phyloP scores from a whole-genome alignment of 1,140 invertebrate genomes.

The Zaprionus vittiger region DNA sequence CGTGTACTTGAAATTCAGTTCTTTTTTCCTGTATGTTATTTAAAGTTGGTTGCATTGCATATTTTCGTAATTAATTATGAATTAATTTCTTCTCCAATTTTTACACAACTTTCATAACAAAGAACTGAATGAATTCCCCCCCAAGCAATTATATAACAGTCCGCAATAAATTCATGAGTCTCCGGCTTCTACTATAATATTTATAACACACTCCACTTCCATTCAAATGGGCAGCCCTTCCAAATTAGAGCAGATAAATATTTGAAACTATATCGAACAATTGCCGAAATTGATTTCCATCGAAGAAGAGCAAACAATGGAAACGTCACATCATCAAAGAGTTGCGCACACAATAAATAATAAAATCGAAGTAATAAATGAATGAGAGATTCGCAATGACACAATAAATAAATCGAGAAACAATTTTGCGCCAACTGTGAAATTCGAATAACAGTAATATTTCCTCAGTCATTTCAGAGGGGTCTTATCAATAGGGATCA shows the following conservation, averaged over 20 bases:
- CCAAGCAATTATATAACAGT: slow-evolving; percentile 53
- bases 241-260: slow-evolving; percentile 75
- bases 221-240: slow-evolving; percentile 38
- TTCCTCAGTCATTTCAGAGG: slow-evolving; percentile 38
- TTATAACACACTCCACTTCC: slow-evolving; percentile 21
- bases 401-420: slow-evolving; percentile 73
- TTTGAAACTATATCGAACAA: slow-evolving; percentile 53
- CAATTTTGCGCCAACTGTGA: slow-evolving; percentile 39
- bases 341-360: slow-evolving; percentile 32
- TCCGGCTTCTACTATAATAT: slow-evolving; percentile 34
- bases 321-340: slow-evolving; percentile 40
- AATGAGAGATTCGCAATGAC: slow-evolving; percentile 65
- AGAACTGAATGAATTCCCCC: slow-evolving; percentile 38
- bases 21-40: neutral
- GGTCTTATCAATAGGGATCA: slow-evolving; percentile 69
- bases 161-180: slow-evolving; percentile 43
- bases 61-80: slow-evolving; percentile 8
- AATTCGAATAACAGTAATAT: slow-evolving; percentile 51
- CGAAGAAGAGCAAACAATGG: slow-evolving; percentile 43
- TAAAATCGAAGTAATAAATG: slow-evolving; percentile 37
- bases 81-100: slow-evolving; percentile 8
- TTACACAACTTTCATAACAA: slow-evolving; percentile 29
- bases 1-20: neutral
- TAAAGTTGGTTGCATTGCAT: neutral
- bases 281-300: slow-evolving; percentile 57